Conservation (phyloP, 2,888 invertebrate species). For the Tachystola acroxantha region DNA sequence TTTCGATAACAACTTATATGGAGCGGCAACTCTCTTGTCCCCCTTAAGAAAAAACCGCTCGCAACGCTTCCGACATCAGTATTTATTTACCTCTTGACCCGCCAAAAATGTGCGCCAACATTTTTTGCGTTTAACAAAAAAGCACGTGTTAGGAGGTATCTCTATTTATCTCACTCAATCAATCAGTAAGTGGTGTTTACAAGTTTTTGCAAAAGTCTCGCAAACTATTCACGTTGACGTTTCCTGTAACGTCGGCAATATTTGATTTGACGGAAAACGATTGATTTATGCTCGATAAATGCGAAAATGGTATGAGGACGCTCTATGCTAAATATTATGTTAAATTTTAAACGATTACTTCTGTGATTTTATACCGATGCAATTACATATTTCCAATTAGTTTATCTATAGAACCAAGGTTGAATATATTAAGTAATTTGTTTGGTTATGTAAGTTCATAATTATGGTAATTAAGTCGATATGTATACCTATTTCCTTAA, state of each 20-base stretch:
- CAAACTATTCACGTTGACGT: constrained; percentile 39
- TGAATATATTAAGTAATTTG: neutral
- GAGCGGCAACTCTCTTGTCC: no score
- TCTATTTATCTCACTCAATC: constrained; percentile 49
- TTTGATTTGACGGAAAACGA: constrained; percentile 15
- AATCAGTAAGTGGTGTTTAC: constrained; percentile 42
- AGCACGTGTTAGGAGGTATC: constrained; percentile 42
- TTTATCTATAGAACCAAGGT: neutral
- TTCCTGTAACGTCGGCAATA: constrained; percentile 42
- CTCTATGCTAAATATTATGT: constrained; percentile 8
- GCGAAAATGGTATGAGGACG: constrained; percentile 8
- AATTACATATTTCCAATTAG: neutral
- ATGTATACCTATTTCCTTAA: neutral
- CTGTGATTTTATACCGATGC: neutral
- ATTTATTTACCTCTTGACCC: constrained; percentile 50
- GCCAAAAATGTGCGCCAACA: constrained; percentile 41
- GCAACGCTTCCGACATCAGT: constrained; percentile 53
- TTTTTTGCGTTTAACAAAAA: constrained; percentile 44
- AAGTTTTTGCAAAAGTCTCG: constrained; percentile 51
- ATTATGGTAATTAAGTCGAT: neutral
- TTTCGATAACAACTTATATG: no score
- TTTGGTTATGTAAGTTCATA: neutral
- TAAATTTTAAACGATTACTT: neutral
- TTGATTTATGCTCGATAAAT: constrained; percentile 11
- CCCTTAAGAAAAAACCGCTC: constrained; percentile 49